phyloP scores from a whole-genome alignment of 2,888 invertebrate species.

The Zhuqinia jingwanae region DNA sequence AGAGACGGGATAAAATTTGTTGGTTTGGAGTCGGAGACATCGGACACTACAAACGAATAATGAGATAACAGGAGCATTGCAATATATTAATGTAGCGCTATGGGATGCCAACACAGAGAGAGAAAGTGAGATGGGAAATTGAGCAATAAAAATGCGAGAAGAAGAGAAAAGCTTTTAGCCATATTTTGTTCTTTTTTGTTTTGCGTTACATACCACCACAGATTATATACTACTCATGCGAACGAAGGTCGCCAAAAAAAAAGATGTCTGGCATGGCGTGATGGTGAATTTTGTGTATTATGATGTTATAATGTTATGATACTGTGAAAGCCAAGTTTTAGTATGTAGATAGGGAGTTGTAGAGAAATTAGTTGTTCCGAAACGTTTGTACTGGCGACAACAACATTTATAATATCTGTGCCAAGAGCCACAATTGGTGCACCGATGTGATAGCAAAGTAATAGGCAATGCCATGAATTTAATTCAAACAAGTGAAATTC shows the following conservation, averaged over 20 bases:
- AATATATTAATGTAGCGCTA: not conserved
- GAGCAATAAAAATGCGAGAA: not conserved
- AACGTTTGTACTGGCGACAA: not conserved
- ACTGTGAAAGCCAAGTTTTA: not conserved
- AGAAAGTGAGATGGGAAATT: slow-evolving; percentile 17
- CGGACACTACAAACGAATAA: not conserved
- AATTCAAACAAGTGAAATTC: not conserved
- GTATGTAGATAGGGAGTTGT: not conserved
- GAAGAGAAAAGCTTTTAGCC: slow-evolving; percentile 5
- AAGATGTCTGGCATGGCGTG: not conserved
- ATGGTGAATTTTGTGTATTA: no score
- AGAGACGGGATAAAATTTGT: no score
- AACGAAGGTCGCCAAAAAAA: slow-evolving; percentile 1
- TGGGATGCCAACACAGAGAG: not conserved
- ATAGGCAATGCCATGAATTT: not conserved
- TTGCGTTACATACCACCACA: not conserved
- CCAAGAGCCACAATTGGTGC: not conserved
- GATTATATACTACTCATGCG: no score
- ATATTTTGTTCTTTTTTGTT: not conserved
- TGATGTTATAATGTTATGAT: not conserved
- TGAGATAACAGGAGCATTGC: no score
- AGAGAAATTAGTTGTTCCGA: not conserved
- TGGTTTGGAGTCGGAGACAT: no score
- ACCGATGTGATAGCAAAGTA: not conserved
- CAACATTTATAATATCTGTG: not conserved